A percentile compares a stretch with the other conserved stretches of the same genome.
phyloP scores from a whole-genome alignment of 2,797 vertebrate genomes.

The Platalea minor region DNA sequence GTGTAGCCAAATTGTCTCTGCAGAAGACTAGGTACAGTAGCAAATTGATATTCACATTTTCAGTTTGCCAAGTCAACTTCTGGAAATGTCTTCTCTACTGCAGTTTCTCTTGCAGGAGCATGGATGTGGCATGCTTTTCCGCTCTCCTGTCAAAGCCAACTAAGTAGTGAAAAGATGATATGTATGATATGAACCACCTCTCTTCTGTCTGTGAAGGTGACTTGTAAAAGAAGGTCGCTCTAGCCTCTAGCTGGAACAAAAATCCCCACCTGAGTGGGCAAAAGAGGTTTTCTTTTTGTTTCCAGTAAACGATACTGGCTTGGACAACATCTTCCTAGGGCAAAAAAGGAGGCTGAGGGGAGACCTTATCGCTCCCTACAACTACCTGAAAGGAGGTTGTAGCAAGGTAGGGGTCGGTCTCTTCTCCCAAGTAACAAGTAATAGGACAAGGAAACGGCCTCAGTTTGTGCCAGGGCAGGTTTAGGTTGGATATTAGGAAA shows the following conservation, averaged over 20 bases:
- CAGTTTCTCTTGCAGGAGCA: not conserved
- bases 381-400: not conserved
- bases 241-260: not conserved
- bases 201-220: not conserved
- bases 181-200: not conserved
- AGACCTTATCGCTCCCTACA: not conserved
- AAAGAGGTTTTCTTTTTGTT: not conserved
- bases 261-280: not conserved
- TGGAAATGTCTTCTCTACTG: not conserved
- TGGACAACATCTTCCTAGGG: not conserved
- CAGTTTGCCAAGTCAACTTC: not conserved
- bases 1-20: not conserved
- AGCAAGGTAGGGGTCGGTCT: not conserved
- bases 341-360: not conserved
- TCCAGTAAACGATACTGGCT: not conserved
- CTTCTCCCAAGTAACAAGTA: not conserved
- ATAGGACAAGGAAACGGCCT: not conserved
- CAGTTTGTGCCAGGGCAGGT: not conserved
- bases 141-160: not conserved
- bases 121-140: not conserved
- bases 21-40: not conserved
- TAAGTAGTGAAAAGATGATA: not conserved
- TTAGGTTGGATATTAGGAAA: not conserved
- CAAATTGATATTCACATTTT: not conserved
- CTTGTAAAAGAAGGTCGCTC: not conserved